Evolutionary conservation across 2,888 invertebrate genomes (phyloP).

Genomic region (Phasia obesa): DNA sequence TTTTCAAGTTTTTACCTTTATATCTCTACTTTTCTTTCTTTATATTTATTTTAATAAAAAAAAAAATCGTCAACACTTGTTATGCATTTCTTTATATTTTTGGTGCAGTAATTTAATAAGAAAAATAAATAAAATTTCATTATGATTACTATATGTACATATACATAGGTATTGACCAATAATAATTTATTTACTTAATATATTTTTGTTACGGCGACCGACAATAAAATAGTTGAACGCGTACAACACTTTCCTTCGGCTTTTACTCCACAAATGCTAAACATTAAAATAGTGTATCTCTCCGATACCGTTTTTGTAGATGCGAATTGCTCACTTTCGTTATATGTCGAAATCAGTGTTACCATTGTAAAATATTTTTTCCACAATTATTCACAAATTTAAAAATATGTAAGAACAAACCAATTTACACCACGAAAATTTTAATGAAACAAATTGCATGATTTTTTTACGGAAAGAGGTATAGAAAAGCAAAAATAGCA

Average conservation of each 20-base stretch:
- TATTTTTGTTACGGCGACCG: slow-evolving; percentile 59
- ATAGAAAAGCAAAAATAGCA: too few relatives aligned
- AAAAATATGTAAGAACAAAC: too few relatives aligned
- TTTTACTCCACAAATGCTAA: slow-evolving; percentile 72
- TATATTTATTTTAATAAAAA: not conserved
- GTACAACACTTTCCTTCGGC: slow-evolving; percentile 68
- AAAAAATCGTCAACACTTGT: not conserved
- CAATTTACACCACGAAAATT: too few relatives aligned
- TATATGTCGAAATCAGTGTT: not conserved
- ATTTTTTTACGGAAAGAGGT: too few relatives aligned
- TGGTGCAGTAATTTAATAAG: too few relatives aligned
- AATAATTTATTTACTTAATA: slow-evolving; percentile 46
- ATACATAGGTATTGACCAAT: slow-evolving; percentile 35
- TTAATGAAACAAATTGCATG: too few relatives aligned
- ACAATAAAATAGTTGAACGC: slow-evolving; percentile 32
- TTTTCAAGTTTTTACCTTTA: too few relatives aligned
- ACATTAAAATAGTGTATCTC: slow-evolving; percentile 45
- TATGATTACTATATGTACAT: slow-evolving; percentile 10
- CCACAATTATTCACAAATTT: too few relatives aligned
- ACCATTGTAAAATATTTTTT: too few relatives aligned
- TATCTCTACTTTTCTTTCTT: too few relatives aligned
- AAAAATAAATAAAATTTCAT: not conserved
- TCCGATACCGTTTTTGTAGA: slow-evolving; percentile 41
- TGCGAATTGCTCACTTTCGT: slow-evolving; percentile 1
- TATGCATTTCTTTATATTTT: slow-evolving; percentile 6